Evolutionary conservation across 2,113 vertebrate genomes (phyloP).

Genomic region (Equus quagga): DNA sequence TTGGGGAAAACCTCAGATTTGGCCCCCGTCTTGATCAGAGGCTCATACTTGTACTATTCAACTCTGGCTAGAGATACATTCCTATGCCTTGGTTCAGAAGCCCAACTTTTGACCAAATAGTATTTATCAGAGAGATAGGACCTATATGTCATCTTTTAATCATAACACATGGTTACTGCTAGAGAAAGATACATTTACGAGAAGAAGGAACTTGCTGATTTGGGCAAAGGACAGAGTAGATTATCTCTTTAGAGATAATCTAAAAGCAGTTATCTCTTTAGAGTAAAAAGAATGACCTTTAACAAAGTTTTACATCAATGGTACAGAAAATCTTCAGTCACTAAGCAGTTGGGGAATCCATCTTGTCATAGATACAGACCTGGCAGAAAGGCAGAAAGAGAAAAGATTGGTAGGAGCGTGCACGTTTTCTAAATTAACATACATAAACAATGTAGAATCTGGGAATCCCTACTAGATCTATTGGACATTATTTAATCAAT

Average conservation of each 20-base stretch:
- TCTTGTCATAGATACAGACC: background rate
- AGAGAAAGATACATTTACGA: background rate
- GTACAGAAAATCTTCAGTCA: background rate
- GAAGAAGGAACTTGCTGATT: background rate
- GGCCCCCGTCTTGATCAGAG: background rate
- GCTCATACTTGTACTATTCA: background rate
- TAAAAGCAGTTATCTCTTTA: background rate
- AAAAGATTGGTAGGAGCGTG: no score
- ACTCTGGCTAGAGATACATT: background rate
- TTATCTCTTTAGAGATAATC: no score
- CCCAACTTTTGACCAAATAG: background rate
- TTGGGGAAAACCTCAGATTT: background rate
- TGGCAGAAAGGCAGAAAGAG: background rate
- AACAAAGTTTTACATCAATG: background rate
- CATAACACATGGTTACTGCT: background rate
- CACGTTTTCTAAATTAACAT: background rate
- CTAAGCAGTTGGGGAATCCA: background rate
- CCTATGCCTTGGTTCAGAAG: background rate
- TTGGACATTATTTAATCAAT: background rate
- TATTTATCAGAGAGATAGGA: background rate
- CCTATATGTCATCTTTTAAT: background rate
- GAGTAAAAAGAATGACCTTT: background rate
- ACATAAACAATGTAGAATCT: background rate
- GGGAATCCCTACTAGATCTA: background rate
- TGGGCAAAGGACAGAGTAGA: background rate